These are phyloP conservation scores for Hesperia comma DNA, from an alignment of 2,888 invertebrate species.

Conservation along the genomic window DNA sequence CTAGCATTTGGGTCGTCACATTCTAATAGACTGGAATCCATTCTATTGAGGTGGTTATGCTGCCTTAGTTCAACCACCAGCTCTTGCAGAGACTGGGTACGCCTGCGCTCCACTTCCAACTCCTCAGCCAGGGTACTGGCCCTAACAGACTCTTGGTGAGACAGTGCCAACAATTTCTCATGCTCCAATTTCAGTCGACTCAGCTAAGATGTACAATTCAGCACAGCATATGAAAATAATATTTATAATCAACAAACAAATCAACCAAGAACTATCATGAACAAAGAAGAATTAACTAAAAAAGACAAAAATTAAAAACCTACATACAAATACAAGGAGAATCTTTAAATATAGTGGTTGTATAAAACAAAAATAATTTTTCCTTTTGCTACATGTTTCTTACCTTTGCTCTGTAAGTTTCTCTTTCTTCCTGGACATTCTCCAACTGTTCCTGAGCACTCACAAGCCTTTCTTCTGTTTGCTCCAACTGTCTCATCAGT, in stretches of 20 bases:
- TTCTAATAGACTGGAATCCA: conserved; percentile 69
- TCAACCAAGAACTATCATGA: no score
- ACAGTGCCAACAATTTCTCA: conserved; percentile 63
- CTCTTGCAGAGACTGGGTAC: conserved; percentile 59
- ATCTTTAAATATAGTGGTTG: no score
- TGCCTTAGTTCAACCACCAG: conserved; percentile 65
- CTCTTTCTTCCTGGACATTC: conserved; percentile 80
- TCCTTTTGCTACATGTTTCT: background rate
- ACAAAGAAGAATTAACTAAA: no score
- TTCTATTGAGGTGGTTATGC: conserved; percentile 62
- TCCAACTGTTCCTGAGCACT: conserved; percentile 79
- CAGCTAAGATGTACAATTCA: conserved; percentile 55
- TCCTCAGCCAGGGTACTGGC: conserved; percentile 60
- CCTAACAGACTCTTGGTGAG: conserved; percentile 59
- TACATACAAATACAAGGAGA: no score
- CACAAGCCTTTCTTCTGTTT: conserved; percentile 78
- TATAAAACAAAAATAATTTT: no score
- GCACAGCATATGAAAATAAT: background rate
- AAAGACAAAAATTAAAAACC: no score
- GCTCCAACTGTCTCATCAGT: conserved; percentile 75
- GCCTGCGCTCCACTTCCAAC: conserved; percentile 60
- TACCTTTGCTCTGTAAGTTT: conserved; percentile 74
- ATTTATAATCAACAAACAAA: no score
- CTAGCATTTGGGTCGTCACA: conserved; percentile 74
- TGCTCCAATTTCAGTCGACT: conserved; percentile 74